Base-by-base conservation (phyloP, 2,797 vertebrate species). In the Sebastes aleutianus region DNA sequence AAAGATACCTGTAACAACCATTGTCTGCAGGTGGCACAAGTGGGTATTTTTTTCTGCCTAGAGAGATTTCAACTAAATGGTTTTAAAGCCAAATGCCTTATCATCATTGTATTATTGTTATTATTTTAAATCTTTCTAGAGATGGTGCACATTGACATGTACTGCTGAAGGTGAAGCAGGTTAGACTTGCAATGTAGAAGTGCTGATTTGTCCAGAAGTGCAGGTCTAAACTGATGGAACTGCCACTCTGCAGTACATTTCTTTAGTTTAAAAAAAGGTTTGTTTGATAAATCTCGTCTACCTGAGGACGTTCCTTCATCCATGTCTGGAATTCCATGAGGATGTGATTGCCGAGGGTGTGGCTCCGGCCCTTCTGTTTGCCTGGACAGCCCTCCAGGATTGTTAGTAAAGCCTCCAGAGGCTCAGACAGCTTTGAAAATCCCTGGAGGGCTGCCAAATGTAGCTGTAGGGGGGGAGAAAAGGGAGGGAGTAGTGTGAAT, bases 261-360 rank as follows among this genome's bases (percentile, higher is more conserved):
- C 34, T 67, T 53, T 3, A 13, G 16, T 59, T 36, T 29, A 16
- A 64, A 64, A 59, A 64, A 57, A 58, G 9, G 3, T 20, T 24
- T 36, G 20, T 43, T 54, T n/a, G 8, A 22, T 34, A 9, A 31
- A 39, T 70, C 12, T 43, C 0, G 5, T 54, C 24, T 87, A 94
- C 94, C 92, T 92, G 85, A 18, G 93, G 92, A 85, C 85, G 82
- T 34, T 86, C 86, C 68, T 89, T 87, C 64, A 91, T 66, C 96
- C 96, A 96, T 14, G 43, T 85, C 70, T 90, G 88, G 79, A 96
- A 96, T 90, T 96, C 94, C 16, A 79, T 56, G 24, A 96, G 87
- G 72, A 96, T 64, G 10, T 92, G 87, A 59, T 91, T 88, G 18
- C 87, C 70, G 20, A 95, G 79, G 22, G 91, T 94, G 75, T 89